A percentile compares a stretch with the other conserved stretches of the same genome.
phyloP scores from a whole-genome alignment of 1,140 invertebrate genomes.

The Drosophila sp. region DNA sequence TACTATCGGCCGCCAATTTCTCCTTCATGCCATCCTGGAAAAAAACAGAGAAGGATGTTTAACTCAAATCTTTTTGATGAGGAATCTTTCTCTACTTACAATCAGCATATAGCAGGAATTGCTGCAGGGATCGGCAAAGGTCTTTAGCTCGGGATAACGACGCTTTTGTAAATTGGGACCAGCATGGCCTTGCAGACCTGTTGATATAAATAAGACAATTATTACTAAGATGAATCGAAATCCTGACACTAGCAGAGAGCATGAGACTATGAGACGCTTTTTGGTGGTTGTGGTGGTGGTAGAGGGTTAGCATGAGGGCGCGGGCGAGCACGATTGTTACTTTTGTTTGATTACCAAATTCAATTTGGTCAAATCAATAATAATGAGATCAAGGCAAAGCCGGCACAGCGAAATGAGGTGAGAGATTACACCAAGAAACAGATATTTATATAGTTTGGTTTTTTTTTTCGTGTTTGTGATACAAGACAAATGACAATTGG shows the following conservation, averaged over 20 bases:
- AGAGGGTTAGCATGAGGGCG: conserved; percentile 61
- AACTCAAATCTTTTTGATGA: too few species aligned
- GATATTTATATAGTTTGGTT: conserved; percentile 29
- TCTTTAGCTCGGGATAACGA: conserved; percentile 94
- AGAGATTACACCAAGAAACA: conserved; percentile 56
- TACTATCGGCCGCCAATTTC: conserved; percentile 89
- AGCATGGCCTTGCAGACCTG: conserved; percentile 93
- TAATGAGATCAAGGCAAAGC: conserved; percentile 48
- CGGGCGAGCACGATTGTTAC: conserved; percentile 44
- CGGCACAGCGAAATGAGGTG: conserved; percentile 62
- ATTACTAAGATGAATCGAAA: not conserved
- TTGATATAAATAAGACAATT: conserved; percentile 10
- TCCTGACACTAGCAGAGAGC: not conserved
- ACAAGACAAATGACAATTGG: conserved; percentile 50
- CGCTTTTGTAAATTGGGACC: conserved; percentile 94
- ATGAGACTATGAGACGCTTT: conserved; percentile 70
- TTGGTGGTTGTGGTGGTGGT: not conserved
- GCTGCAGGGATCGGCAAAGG: conserved; percentile 93
- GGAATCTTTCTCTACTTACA: conserved; percentile 84
- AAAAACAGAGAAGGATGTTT: not conserved
- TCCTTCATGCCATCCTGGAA: conserved; percentile 91
- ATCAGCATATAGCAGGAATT: conserved; percentile 94
- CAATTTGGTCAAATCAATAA: not conserved
- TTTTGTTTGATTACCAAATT: conserved; percentile 1
- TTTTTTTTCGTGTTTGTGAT: conserved; percentile 31